These are phyloP conservation scores for Hypena proboscidalis DNA, from an alignment of 2,888 invertebrate species.

Conservation along the genomic window DNA sequence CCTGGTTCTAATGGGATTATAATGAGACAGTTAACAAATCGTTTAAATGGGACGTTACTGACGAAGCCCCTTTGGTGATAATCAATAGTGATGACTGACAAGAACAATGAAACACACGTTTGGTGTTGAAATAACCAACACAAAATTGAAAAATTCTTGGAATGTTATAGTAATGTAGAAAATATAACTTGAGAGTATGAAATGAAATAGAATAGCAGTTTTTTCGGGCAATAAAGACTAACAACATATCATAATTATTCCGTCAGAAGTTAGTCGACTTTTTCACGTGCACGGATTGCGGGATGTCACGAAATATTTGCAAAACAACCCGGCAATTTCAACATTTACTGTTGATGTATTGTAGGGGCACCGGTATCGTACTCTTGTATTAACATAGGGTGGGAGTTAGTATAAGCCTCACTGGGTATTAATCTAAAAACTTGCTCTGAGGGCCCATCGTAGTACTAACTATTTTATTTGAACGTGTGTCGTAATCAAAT, in stretches of 20 bases:
- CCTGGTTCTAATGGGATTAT: too few species aligned
- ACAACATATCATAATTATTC: background rate
- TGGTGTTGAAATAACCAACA: too few species aligned
- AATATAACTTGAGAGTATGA: background rate
- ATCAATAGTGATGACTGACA: too few species aligned
- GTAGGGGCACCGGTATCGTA: slow-evolving; percentile 10
- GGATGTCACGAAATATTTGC: too few species aligned
- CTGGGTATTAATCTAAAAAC: slow-evolving; percentile 26
- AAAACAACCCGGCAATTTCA: background rate
- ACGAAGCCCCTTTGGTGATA: too few species aligned
- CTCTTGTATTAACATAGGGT: slow-evolving; percentile 31
- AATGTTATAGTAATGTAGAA: background rate
- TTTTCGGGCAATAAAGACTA: background rate
- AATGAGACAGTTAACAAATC: too few species aligned
- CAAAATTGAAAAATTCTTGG: too few species aligned
- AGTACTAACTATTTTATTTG: too few species aligned
- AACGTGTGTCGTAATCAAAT: too few species aligned
- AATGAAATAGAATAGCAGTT: background rate
- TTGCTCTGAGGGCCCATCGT: slow-evolving; percentile 11
- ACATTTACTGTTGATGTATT: slow-evolving; percentile 19
- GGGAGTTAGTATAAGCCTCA: slow-evolving; percentile 35
- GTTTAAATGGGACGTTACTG: too few species aligned
- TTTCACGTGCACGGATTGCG: too few species aligned
- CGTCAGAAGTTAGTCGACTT: slow-evolving; percentile 1
- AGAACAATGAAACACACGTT: too few species aligned